Conservation (phyloP, 2,888 invertebrate species). For the Mayetiola destructor region DNA sequence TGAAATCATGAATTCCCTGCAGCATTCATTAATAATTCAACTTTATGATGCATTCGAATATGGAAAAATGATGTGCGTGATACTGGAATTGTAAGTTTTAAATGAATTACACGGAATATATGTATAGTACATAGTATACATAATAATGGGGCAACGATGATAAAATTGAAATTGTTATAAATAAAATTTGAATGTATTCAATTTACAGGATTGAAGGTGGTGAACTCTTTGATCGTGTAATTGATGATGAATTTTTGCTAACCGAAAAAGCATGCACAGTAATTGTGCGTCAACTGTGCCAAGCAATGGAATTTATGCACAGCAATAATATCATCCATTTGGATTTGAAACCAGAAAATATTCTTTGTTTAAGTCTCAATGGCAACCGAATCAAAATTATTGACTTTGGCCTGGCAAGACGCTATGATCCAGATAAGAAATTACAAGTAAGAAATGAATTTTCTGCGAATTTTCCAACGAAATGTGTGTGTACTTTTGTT, state of each 20-base stretch:
- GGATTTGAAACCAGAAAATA: conserved; percentile 99
- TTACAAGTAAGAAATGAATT: conserved; percentile 45
- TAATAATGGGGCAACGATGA: too few species aligned
- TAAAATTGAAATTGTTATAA: too few species aligned
- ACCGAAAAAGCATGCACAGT: conserved; percentile 93
- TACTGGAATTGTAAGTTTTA: conserved; percentile 92
- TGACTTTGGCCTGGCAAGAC: conserved; percentile 91
- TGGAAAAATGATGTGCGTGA: conserved; percentile 87
- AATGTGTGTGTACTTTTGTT: too few species aligned
- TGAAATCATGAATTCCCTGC: conserved; percentile 87
- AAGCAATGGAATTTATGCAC: conserved; percentile 95
- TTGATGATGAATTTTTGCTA: conserved; percentile 93
- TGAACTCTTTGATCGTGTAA: conserved; percentile 95
- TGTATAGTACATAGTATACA: too few species aligned
- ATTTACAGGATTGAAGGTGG: conserved; percentile 92
- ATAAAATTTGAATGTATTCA: too few species aligned
- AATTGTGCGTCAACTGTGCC: conserved; percentile 95
- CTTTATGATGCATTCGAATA: conserved; percentile 95
- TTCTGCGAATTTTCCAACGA: too few species aligned
- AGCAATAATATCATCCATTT: conserved; percentile 88
- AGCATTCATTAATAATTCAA: conserved; percentile 91
- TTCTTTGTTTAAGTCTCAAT: conserved; percentile 84
- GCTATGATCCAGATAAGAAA: conserved; percentile 82
- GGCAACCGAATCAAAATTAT: conserved; percentile 99
- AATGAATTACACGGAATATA: too few species aligned